phyloP scores from a whole-genome alignment of 2,113 vertebrate species.

The Lepus timidus region DNA sequence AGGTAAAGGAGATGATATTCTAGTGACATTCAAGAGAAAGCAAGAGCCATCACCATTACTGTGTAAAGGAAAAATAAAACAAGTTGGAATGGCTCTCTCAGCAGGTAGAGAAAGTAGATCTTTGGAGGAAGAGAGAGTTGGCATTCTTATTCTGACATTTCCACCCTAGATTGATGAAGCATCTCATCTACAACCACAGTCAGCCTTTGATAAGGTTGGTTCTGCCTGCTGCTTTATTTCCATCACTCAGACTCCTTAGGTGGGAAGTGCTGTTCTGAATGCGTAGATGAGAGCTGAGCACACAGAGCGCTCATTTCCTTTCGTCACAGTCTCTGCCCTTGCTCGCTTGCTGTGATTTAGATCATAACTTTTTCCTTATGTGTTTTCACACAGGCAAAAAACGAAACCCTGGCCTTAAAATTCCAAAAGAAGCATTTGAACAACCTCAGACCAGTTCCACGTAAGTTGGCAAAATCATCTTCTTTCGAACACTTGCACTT shows the following conservation, averaged over 20 bases:
- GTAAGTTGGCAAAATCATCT: conserved; percentile 88
- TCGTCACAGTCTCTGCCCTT: not conserved
- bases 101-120: not conserved
- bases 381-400: conserved; percentile 90
- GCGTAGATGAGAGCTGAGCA: fast-evolving
- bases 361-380: conserved; percentile 57
- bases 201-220: not conserved
- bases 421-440: conserved; percentile 95
- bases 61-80: not conserved
- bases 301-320: not conserved
- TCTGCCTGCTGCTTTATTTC: not conserved
- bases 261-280: not conserved
- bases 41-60: not conserved
- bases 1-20: not conserved
- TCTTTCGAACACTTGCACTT: not conserved
- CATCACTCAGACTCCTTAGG: not conserved
- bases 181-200: fast-evolving
- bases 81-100: not conserved
- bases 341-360: not conserved
- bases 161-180: not conserved
- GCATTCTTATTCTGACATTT: not conserved
- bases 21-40: not conserved
- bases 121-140: not conserved
- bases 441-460: conserved; percentile 93
- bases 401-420: conserved; percentile 94